Base-by-base conservation (phyloP, 2,888 invertebrate genomes). In the Rhorus exstirpatorius region DNA sequence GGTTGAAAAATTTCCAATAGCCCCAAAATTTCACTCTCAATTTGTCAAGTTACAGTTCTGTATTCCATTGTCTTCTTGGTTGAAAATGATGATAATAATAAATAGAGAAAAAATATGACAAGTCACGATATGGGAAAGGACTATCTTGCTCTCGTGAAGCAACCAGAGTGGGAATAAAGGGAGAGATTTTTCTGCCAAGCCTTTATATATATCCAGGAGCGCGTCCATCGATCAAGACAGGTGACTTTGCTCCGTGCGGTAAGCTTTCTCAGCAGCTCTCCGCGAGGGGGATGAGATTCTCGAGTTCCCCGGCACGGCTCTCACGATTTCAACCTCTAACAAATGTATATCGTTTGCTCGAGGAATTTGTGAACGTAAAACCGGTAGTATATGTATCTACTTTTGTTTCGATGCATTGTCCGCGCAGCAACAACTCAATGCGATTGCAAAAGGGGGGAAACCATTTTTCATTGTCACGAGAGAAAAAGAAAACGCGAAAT, bases 261-360 rank as follows among this genome's bases (percentile, higher is more conserved):
- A 51, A 19, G 61, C 38, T 61, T 19, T n/a, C 19, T 49, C 55
- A 19, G 31, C 6, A n/a, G 3, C 31, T 46, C 26, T 8, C 38
- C 41, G 12, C 24, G 17, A 3, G 38, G 44, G 65, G 46, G 75
- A 65, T 44, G 75, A 46, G 38, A 75, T 55, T 58, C 78, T 63
- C 55, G 63, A 63, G 60, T 65, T 70, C 63, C n/a, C 58, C 63
- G 49, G 76, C 82, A 82, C 82, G 82, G 82, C 82, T 79, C 79
- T 75, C 82, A 82, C 82, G 82, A 82, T 79, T 82, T 82, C 79
- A 58, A 67, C 75, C 60, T 75, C 79, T 67, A 79, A 82, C 79
- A 79, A 82, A 82, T 79, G 82, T 76, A 76, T 82, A 79, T 82
- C 79, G 82, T 79, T 82, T 76, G 71, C 82, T 71, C 82, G 53